Base-by-base conservation (phyloP, 2,113 vertebrate genomes). In the Odocoileus virginianus region DNA sequence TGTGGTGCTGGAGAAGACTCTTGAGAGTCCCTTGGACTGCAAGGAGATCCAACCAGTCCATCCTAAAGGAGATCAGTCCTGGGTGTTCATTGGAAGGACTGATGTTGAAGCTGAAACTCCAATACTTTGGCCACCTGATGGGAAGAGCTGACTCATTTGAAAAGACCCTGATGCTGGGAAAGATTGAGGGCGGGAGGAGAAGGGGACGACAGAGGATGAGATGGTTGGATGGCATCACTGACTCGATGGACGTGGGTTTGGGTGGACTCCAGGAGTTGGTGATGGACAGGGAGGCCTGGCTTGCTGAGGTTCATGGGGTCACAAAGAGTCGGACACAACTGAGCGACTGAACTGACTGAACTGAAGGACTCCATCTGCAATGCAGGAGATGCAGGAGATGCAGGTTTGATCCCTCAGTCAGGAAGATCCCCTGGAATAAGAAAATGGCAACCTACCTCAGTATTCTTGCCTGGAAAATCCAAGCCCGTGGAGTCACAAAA, bases 321-420 rank as follows among this genome's bases (percentile, higher is more conserved):
- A 0, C 33, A n/a, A 19, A 67, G 61, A 67, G 61, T n/a, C 0
- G 1, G 33, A 67, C 7, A 19, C 2, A 0, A 19, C 61, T 5
- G 33, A 19, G 61, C 0, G 33, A 17, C 30, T 17, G 15, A 64
- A n/a, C 33, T 67, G 33, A 67, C 33, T 54, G 16, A 28, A 27
- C 27, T 7, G 1, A 67, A 64, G 40, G 67, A 12, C 23, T 23
- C 21, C 36, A 40, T 36, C 11, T 7, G 11, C 71, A 43, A 3
- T 25, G 36, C 21, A 74, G 58, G 58, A 60, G 58, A 36, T 36
- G 36, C 36, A 36, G 36, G 36, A 36, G 36, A 60, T 14, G 12
- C 58, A 60, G 67, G 36, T 25, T 43, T 74, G 71, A 7, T 43
- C 71, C 36, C 21, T 74, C 0, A 1, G 36, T 43, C 36, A 14